Conservation (phyloP, 1,140 invertebrate genomes). For the Musca vetustissima region DNA sequence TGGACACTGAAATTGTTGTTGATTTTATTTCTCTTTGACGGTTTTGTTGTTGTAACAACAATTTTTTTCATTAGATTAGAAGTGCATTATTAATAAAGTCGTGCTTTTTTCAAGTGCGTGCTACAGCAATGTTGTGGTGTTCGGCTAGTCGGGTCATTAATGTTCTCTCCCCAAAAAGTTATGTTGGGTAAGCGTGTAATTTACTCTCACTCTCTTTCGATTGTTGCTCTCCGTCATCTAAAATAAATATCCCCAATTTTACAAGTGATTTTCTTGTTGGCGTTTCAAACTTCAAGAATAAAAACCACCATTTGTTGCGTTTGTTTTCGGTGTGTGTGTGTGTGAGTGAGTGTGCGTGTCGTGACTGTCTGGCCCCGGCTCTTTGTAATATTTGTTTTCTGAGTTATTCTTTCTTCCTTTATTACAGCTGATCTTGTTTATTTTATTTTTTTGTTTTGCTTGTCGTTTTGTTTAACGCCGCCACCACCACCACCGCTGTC, state of each 20-base stretch:
- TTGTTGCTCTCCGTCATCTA: background rate
- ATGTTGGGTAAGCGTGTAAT: background rate
- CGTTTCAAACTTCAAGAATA: slow-evolving; percentile 1
- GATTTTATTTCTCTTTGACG: too few species aligned
- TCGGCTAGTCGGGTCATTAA: too few species aligned
- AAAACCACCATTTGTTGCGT: slow-evolving; percentile 6
- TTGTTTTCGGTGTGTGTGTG: too few species aligned
- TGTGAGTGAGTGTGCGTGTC: background rate
- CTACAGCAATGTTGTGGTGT: background rate
- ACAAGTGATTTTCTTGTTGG: background rate
- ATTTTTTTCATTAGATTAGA: slow-evolving; percentile 10
- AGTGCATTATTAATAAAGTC: background rate
- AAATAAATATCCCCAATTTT: background rate
- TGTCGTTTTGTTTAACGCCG: background rate
- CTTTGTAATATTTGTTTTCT: background rate
- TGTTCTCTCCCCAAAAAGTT: background rate
- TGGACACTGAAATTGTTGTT: too few species aligned
- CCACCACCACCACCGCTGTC: background rate
- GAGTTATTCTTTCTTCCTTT: background rate
- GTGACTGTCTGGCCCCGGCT: background rate
- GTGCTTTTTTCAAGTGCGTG: background rate
- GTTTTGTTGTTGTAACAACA: background rate
- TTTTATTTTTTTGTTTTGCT: slow-evolving; percentile 12
- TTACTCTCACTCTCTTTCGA: background rate
- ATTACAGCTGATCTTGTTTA: slow-evolving; percentile 34